A percentile compares a stretch with the other conserved stretches of the same genome.
phyloP scores from a whole-genome alignment of 35 echinoderm and acorn worm genomes.

The Apostichopus japonicus region DNA sequence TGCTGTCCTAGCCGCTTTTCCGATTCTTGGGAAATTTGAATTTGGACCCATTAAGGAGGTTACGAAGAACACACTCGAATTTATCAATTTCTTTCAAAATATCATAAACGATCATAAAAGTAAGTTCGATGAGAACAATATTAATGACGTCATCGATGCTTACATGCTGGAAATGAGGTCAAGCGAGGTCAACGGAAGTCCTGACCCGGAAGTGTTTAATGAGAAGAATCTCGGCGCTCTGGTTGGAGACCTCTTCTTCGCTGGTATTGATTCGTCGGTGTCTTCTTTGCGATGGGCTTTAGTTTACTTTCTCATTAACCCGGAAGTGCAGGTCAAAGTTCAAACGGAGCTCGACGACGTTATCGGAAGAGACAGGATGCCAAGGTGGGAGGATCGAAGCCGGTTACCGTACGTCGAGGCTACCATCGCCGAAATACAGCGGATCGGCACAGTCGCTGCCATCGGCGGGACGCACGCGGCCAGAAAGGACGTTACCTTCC shows the following conservation, averaged over 20 bases:
- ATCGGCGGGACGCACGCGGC: conserved; percentile 59
- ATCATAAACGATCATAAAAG: conserved; percentile 42
- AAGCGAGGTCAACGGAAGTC: conserved; percentile 10
- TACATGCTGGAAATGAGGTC: conserved; percentile 60
- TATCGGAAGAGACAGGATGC: conserved; percentile 60
- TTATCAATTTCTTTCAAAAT: conserved; percentile 38
- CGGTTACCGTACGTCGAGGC: conserved; percentile 77
- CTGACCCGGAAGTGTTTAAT: conserved; percentile 51
- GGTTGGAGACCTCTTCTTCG: conserved; percentile 73
- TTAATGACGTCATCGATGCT: conserved; percentile 38
- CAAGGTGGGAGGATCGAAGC: conserved; percentile 57
- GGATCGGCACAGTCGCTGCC: conserved; percentile 41
- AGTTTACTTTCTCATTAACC: conserved; percentile 67
- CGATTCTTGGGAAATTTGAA: conserved; percentile 32
- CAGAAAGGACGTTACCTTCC: conserved; percentile 22
- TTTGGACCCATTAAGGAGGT: conserved; percentile 5
- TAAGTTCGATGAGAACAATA: conserved; percentile 20
- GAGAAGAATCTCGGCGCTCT: conserved; percentile 5
- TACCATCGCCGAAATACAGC: conserved; percentile 73
- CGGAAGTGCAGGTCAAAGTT: conserved; percentile 74
- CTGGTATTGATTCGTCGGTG: conserved; percentile 81
- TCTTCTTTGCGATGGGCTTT: conserved; percentile 78
- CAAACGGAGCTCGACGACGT: conserved; percentile 72
- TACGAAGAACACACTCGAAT: background rate
- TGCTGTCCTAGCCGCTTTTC: conserved; percentile 25